Evolutionary conservation across 2,888 invertebrate species (phyloP).

Genomic region (Pecten maximus): DNA sequence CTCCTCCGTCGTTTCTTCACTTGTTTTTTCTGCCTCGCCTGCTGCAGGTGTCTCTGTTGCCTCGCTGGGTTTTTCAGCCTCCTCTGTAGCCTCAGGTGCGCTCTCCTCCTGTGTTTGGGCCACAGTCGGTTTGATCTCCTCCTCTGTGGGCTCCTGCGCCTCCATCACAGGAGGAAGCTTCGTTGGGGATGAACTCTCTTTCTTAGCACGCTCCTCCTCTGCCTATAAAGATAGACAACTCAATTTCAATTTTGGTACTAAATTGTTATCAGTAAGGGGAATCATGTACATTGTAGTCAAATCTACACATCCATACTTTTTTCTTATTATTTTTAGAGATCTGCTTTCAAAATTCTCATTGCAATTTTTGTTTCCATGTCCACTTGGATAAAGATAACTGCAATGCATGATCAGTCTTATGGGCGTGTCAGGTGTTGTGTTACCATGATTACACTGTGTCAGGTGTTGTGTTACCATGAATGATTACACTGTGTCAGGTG

Average conservation of each 20-base stretch:
- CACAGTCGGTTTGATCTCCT: slow-evolving; percentile 47
- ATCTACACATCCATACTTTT: too few relatives aligned
- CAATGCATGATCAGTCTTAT: too few relatives aligned
- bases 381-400: too few relatives aligned
- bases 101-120: slow-evolving; percentile 42
- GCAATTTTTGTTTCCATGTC: too few relatives aligned
- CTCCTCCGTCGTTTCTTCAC: slow-evolving; percentile 51
- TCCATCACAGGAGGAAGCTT: slow-evolving; percentile 74
- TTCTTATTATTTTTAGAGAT: too few relatives aligned
- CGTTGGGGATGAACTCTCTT: slow-evolving; percentile 71
- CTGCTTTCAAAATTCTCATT: too few relatives aligned
- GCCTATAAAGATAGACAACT: slow-evolving; percentile 54
- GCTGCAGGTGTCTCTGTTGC: slow-evolving; percentile 52
- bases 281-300: too few relatives aligned
- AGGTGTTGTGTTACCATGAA: too few relatives aligned
- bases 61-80: slow-evolving; percentile 45
- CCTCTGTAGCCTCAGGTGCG: slow-evolving; percentile 43
- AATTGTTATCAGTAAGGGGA: too few relatives aligned
- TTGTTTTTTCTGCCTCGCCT: slow-evolving; percentile 46
- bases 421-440: too few relatives aligned
- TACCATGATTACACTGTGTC: too few relatives aligned
- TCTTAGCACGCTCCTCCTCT: slow-evolving; percentile 70
- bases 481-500: too few relatives aligned
- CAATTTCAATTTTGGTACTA: background rate
- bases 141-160: slow-evolving; percentile 70